Percentiles rank a stretch among this genome's conserved stretches.
These are phyloP conservation scores for Conistra vaccinii DNA, from an alignment of 2,888 invertebrate species.

Conservation along the genomic window DNA sequence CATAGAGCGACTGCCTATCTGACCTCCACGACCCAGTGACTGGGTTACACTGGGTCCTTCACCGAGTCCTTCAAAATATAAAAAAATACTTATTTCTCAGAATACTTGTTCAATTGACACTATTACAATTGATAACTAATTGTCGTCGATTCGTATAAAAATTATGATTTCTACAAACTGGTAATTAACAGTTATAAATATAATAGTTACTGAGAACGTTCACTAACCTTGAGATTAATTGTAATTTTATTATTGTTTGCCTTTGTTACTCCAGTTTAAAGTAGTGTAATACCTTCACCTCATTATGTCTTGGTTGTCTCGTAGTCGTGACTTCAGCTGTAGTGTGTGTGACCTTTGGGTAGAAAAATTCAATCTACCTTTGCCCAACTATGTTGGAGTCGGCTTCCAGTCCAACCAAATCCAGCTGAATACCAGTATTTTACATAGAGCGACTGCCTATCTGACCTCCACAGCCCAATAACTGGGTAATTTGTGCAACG, in stretches of 20 bases:
- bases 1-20: background rate
- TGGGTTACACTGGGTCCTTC: background rate
- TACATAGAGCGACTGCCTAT: too few species aligned
- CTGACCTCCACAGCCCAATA: too few species aligned
- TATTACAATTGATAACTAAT: background rate
- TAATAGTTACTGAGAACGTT: conserved; percentile 31
- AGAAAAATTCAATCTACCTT: too few species aligned
- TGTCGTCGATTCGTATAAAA: conserved; percentile 30
- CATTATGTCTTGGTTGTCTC: background rate
- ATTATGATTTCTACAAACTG: conserved; percentile 16
- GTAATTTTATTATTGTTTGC: conserved; percentile 28
- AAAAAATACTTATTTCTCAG: background rate
- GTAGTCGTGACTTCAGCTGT: background rate
- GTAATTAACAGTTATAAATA: conserved; percentile 29
- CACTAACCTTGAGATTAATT: conserved; percentile 54
- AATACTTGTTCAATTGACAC: background rate
- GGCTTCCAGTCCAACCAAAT: too few species aligned
- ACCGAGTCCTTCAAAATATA: background rate
- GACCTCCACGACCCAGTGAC: background rate
- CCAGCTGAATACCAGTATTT: too few species aligned
- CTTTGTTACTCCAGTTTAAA: conserved; percentile 13
- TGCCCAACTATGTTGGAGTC: too few species aligned
- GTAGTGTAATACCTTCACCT: conserved; percentile 10
- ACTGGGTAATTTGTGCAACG: background rate
- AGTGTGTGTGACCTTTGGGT: background rate